Evolutionary conservation across 2,888 invertebrate species (phyloP).

Genomic region (Allacma fusca): DNA sequence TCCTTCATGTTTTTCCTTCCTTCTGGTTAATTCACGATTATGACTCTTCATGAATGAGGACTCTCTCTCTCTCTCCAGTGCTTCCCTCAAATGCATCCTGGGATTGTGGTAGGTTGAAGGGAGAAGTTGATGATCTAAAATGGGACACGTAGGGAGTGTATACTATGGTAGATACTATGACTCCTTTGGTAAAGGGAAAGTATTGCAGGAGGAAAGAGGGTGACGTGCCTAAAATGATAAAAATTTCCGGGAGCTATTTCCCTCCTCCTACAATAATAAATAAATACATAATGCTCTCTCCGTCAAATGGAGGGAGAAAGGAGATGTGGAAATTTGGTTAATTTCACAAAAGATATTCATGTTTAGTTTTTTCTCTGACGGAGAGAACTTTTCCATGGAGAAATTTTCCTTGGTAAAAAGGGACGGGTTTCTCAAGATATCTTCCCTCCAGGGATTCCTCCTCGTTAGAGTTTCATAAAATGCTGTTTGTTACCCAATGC

Average conservation of each 20-base stretch:
- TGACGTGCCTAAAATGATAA: constrained; percentile 37
- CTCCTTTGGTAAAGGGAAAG: no score
- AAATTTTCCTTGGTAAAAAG: neutral
- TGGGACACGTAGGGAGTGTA: no score
- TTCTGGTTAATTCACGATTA: no score
- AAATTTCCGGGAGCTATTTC: constrained; percentile 41
- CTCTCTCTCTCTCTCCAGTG: no score
- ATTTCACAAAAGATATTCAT: constrained; percentile 19
- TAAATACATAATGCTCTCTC: constrained; percentile 29
- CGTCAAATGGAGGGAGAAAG: constrained; percentile 1
- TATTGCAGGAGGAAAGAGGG: neutral
- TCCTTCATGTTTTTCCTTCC: no score
- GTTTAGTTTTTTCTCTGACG: neutral
- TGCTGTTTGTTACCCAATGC: no score
- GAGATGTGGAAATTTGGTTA: constrained; percentile 30
- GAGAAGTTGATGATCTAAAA: no score
- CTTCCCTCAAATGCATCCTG: no score
- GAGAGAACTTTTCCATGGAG: neutral
- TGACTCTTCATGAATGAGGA: no score
- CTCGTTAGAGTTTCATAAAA: neutral
- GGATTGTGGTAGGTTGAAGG: constrained; percentile 38
- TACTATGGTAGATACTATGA: no score
- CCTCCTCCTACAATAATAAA: neutral
- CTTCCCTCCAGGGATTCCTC: neutral
- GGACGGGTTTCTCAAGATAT: neutral